A percentile compares a stretch with the other conserved stretches of the same genome.
phyloP scores from a whole-genome alignment of 2,888 invertebrate genomes.

The Troglohyphantes excavatus region DNA sequence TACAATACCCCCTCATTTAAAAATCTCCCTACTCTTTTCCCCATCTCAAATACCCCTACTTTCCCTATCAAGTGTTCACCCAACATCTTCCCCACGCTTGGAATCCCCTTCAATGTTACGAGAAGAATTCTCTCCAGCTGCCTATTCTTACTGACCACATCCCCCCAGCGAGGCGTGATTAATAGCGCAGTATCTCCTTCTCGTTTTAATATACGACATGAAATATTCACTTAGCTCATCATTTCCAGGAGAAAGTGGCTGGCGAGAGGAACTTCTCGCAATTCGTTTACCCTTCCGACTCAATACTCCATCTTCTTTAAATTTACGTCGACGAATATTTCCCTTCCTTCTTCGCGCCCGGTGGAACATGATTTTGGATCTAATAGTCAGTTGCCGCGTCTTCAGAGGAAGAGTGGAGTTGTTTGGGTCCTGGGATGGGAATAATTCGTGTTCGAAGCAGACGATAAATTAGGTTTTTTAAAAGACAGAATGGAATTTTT shows the following conservation, averaged over 20 bases:
- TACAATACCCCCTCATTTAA: too few species aligned
- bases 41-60: too few species aligned
- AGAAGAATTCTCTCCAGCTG: background rate
- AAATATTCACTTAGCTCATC: conserved; percentile 66
- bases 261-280: background rate
- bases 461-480: background rate
- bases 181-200: background rate
- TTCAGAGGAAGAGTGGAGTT: conserved; percentile 17
- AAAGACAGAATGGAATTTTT: too few species aligned
- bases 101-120: background rate
- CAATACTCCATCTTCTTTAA: conserved; percentile 68
- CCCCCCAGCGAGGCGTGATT: background rate
- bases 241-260: conserved; percentile 27
- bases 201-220: conserved; percentile 64
- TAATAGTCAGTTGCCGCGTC: conserved; percentile 15
- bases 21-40: too few species aligned
- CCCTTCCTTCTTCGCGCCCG: background rate
- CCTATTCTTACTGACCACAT: conserved; percentile 3
- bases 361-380: conserved; percentile 51
- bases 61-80: background rate
- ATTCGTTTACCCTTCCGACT: conserved; percentile 52
- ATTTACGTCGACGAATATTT: conserved; percentile 46
- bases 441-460: background rate
- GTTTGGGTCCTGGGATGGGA: background rate
- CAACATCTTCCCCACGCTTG: background rate